phyloP scores from a whole-genome alignment of 2,888 invertebrate species.

The Dione juno region DNA sequence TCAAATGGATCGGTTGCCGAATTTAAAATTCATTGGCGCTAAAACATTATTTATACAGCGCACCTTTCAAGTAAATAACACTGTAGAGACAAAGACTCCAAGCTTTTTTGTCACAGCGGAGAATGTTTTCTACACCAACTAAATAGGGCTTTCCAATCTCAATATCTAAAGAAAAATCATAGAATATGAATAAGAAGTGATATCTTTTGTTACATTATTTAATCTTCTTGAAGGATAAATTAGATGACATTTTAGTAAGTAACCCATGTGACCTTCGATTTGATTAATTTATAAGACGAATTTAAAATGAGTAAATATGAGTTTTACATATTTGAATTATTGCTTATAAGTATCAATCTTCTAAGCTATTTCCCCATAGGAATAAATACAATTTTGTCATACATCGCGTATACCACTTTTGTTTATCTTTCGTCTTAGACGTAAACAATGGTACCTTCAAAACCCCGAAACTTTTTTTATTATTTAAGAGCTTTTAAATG shows the following conservation, averaged over 20 bases:
- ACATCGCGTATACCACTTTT: background rate
- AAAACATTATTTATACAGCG: conserved; percentile 71
- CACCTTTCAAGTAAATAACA: conserved; percentile 78
- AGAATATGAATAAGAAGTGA: conserved; percentile 1
- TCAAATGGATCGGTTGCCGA: conserved; percentile 64
- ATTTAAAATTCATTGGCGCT: conserved; percentile 74
- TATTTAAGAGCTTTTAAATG: conserved; percentile 76
- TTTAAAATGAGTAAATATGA: too few relatives aligned
- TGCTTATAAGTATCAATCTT: too few relatives aligned
- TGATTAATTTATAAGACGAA: too few relatives aligned
- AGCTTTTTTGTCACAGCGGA: conserved; percentile 61
- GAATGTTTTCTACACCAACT: conserved; percentile 69
- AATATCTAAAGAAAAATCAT: conserved; percentile 66
- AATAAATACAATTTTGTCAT: background rate
- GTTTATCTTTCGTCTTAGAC: conserved; percentile 45
- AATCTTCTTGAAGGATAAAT: too few relatives aligned
- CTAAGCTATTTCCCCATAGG: too few relatives aligned
- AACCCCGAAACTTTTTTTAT: conserved; percentile 71
- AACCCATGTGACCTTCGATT: too few relatives aligned
- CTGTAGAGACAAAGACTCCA: conserved; percentile 71
- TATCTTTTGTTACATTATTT: background rate
- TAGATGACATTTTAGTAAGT: too few relatives aligned
- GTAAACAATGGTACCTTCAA: conserved; percentile 75
- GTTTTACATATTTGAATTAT: too few relatives aligned
- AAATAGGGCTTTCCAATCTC: conserved; percentile 81